phyloP scores from a whole-genome alignment of 2,797 vertebrate genomes.

The Megaceryle alcyon region DNA sequence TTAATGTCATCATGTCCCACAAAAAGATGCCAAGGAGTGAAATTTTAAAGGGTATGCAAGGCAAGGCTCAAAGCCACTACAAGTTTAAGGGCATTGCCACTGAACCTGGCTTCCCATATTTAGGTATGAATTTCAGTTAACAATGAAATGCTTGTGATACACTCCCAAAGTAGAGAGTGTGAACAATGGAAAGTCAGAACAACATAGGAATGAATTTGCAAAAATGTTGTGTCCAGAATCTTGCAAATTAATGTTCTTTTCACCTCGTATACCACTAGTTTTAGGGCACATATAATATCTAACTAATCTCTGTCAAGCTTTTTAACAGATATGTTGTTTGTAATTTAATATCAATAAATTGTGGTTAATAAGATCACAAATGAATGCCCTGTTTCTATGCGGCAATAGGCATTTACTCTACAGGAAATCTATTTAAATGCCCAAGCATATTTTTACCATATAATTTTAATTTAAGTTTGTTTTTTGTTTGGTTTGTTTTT shows the following conservation, averaged over 20 bases:
- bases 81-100: neutral
- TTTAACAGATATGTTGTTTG: neutral
- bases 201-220: neutral
- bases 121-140: neutral
- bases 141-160: neutral
- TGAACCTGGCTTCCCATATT: neutral
- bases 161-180: neutral
- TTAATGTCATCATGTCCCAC: neutral
- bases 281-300: neutral
- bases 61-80: neutral
- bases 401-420: neutral
- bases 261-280: fast-evolving
- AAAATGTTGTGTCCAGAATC: neutral
- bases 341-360: neutral
- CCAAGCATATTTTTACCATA: neutral
- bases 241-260: neutral
- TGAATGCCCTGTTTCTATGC: neutral
- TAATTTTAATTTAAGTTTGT: neutral
- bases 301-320: neutral
- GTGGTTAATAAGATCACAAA: neutral
- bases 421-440: neutral
- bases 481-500: neutral
- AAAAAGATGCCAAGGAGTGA: neutral
- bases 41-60: neutral
- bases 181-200: neutral